A percentile compares a stretch with the other conserved stretches of the same genome.
These are phyloP conservation scores for Eupeodes luniger DNA, from an alignment of 2,888 invertebrate genomes.

Conservation along the genomic window DNA sequence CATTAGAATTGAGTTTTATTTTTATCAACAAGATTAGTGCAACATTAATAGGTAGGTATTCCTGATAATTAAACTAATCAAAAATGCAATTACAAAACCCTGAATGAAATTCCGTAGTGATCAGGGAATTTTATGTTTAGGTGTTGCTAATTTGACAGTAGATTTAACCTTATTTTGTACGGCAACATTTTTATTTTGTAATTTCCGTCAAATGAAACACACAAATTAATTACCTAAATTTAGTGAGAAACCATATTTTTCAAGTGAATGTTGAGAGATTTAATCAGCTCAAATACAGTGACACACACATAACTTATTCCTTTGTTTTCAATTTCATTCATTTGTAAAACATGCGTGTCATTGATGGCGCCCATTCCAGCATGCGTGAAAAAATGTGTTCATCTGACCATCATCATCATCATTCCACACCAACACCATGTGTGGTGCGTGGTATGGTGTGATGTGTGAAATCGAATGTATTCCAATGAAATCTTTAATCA, in stretches of 20 bases:
- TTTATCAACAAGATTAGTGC: too few species aligned
- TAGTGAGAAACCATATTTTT: not conserved
- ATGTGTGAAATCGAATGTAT: not conserved
- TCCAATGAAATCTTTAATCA: conserved; percentile 33
- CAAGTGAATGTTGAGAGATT: not conserved
- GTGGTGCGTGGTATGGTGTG: conserved; percentile 6
- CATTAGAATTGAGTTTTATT: too few species aligned
- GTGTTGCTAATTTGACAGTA: too few species aligned
- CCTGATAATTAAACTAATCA: too few species aligned
- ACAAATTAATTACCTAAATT: not conserved
- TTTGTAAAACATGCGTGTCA: not conserved
- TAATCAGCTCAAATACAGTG: not conserved
- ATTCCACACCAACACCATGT: not conserved
- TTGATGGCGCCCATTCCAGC: conserved; percentile 4
- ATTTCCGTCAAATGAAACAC: not conserved
- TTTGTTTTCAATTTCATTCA: not conserved
- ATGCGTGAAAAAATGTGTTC: conserved; percentile 33
- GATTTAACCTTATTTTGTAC: too few species aligned
- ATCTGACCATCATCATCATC: conserved; percentile 20
- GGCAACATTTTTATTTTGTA: not conserved
- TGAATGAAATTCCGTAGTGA: too few species aligned
- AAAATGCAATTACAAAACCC: too few species aligned
- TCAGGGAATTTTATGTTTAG: too few species aligned
- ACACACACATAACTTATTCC: not conserved
- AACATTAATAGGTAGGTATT: too few species aligned